Conservation (phyloP, 2,113 vertebrate genomes). For the Gyps fulvus region DNA sequence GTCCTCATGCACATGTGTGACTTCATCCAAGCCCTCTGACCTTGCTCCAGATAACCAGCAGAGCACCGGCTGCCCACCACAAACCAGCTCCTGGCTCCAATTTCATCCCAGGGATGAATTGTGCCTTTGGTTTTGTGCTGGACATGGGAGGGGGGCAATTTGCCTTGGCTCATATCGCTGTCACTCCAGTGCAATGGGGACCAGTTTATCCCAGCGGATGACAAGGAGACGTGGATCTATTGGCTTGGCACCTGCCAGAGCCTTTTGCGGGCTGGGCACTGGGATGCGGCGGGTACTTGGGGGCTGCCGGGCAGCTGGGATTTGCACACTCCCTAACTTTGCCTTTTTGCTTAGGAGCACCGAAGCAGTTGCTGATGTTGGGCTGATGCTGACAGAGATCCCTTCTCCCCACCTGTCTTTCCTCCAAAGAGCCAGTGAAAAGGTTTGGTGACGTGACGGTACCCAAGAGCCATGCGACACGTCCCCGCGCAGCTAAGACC, state of each 20-base stretch:
- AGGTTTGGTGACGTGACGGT: not conserved
- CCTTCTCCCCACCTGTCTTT: not conserved
- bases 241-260: not conserved
- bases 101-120: accelerated
- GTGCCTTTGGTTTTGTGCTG: not conserved
- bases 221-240: not conserved
- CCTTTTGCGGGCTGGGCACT: accelerated
- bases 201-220: not conserved
- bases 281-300: not conserved
- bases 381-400: not conserved
- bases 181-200: not conserved
- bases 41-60: not conserved
- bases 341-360: not conserved
- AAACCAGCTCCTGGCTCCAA: not conserved
- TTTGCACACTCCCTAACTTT: not conserved
- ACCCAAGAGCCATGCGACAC: not conserved
- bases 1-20: not conserved
- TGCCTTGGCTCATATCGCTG: not conserved
- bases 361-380: not conserved
- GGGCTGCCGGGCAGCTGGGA: not conserved
- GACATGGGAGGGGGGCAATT: not conserved
- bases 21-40: not conserved
- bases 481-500: not conserved
- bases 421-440: not conserved
- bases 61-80: not conserved